Base-by-base conservation (phyloP, 2,797 vertebrate species). In the Lepilemur septentrionalis region DNA sequence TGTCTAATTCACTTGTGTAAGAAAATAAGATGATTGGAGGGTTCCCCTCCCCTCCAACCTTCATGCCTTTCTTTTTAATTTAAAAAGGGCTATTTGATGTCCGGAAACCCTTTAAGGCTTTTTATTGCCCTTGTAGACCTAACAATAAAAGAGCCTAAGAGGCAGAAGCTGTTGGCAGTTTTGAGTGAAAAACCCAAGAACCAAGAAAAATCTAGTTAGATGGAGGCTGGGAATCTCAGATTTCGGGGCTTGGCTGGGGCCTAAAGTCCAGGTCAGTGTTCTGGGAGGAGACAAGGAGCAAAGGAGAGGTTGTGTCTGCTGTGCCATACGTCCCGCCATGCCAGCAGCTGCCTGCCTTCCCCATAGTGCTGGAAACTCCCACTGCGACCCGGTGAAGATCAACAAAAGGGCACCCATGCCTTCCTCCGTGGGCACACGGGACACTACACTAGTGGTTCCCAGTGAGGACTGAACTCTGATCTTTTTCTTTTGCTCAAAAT, bases 31-130 rank as follows among this genome's bases (percentile, higher is more conserved):
- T 87, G 80, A 59, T 79, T 67, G 50, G 59, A 80, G 32, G 32
- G 35, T n/a, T 41, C 28, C 20, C 30, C 23, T 57, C 52, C 50
- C 38, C 32, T 12, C 73, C 11, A n/a, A 55, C 7, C 50, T 32
- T 32, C 22, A 5, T 59, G 82, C 67, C 72, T 92, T 96, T 95
- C 17, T 69, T 96, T 96, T 96, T 88, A 90, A 91, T 89, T 94
- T 86, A 86, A 82, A 76, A 93, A 55, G 63, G 48, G 69, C 61
- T 91, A 72, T 96, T 91, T 96, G 92, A 95, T 94, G 92, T 81
- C 83, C 0, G 4, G 93, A 97, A 96, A 82, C 61, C 20, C 79
- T 94, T 93, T 85, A 93, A 97, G 92, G 85, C 43, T 80, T 96
- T 96, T 95, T 96, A 96, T 89, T 96, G 61, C 73, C 89, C 86